Conservation (phyloP, 1,140 invertebrate species). For the Gryllus bimaculatus region DNA sequence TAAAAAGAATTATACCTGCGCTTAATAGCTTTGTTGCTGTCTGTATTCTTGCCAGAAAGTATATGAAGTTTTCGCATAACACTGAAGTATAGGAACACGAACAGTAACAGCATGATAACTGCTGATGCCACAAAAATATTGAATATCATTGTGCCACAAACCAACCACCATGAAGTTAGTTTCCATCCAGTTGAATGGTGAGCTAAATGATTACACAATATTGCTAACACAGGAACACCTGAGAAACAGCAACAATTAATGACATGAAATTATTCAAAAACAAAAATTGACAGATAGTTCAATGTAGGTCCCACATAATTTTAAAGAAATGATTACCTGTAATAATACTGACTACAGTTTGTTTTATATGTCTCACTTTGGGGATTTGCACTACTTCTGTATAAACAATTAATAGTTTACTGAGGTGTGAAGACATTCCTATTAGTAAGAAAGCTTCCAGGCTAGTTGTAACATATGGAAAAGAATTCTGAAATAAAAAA, state of each 20-base stretch:
- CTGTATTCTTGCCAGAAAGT: conserved; percentile 34
- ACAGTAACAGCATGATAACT: conserved; percentile 41
- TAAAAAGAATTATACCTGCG: conserved; percentile 29
- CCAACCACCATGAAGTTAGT: conserved; percentile 48
- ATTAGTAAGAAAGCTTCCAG: conserved; percentile 44
- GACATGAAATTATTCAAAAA: neutral
- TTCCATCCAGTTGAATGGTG: conserved; percentile 41
- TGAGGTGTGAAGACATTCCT: conserved; percentile 46
- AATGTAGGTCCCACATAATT: neutral
- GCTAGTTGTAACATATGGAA: conserved; percentile 36
- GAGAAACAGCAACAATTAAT: conserved; percentile 14
- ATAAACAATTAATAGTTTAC: conserved; percentile 46
- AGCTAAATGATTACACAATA: conserved; percentile 45
- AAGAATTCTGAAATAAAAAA: conserved; percentile 32
- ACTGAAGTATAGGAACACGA: conserved; percentile 41
- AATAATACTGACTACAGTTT: conserved; percentile 46
- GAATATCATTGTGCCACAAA: conserved; percentile 41
- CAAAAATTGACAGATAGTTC: neutral
- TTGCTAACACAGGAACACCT: conserved; percentile 46
- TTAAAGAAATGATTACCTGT: conserved; percentile 34
- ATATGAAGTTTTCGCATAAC: conserved; percentile 41
- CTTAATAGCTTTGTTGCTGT: conserved; percentile 35
- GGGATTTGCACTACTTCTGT: conserved; percentile 43
- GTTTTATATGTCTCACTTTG: conserved; percentile 40
- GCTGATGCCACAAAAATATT: conserved; percentile 46